Evolutionary conservation across 2,797 vertebrate species (phyloP).

Genomic region (Knipowitschia caucasica): DNA sequence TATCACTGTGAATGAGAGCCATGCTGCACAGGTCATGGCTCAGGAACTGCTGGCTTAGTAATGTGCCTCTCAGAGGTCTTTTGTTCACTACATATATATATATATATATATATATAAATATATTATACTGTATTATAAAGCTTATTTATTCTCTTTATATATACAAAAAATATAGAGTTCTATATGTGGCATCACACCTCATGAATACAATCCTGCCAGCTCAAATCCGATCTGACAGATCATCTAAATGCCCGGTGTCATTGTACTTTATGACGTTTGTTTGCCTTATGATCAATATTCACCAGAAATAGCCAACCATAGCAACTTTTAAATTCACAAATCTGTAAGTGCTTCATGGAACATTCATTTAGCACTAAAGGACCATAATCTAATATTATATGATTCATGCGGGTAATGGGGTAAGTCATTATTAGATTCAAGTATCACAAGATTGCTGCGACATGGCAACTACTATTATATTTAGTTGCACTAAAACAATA

Average conservation of each 20-base stretch:
- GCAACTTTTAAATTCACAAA: not conserved
- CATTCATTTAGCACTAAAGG: not conserved
- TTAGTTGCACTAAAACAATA: too few relatives aligned
- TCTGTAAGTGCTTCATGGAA: not conserved
- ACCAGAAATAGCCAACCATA: slow-evolving; percentile 2
- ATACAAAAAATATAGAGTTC: slow-evolving; percentile 17
- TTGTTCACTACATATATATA: slow-evolving; percentile 28
- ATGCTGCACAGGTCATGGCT: slow-evolving; percentile 23
- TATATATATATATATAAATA: slow-evolving; percentile 28
- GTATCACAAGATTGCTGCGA: not conserved
- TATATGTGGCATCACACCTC: slow-evolving; percentile 31
- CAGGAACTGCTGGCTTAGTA: slow-evolving; percentile 35
- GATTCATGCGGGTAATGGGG: not conserved
- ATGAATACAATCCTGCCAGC: slow-evolving; percentile 34
- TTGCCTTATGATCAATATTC: slow-evolving; percentile 35
- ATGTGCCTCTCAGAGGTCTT: slow-evolving; percentile 55
- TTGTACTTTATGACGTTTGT: slow-evolving; percentile 20
- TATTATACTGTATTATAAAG: slow-evolving; percentile 28
- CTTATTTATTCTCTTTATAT: slow-evolving; percentile 29
- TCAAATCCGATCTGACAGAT: slow-evolving; percentile 26
- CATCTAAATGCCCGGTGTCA: slow-evolving; percentile 19
- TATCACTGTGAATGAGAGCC: slow-evolving; percentile 59
- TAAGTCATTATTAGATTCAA: not conserved
- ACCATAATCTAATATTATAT: too few relatives aligned
- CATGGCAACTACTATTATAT: not conserved